phyloP scores from a whole-genome alignment of 2,888 invertebrate species.

The Zaprionus lineosus region DNA sequence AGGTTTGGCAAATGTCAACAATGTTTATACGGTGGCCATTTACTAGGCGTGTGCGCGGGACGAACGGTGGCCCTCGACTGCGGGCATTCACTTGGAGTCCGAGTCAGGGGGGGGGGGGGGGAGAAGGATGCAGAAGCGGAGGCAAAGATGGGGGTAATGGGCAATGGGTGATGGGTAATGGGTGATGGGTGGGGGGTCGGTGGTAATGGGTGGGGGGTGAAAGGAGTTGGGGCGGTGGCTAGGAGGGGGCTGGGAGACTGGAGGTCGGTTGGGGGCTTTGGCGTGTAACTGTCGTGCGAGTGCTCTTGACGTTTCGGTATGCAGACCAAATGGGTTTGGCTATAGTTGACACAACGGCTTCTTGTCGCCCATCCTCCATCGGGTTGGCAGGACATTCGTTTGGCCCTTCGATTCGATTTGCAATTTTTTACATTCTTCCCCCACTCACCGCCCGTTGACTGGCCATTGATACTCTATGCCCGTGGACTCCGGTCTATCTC shows the following conservation, averaged over 20 bases:
- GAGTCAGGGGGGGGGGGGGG: background rate
- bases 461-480: slow-evolving; percentile 22
- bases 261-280: slow-evolving; percentile 58
- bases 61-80: slow-evolving; percentile 30
- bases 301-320: slow-evolving; percentile 75
- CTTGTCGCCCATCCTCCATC: slow-evolving; percentile 4
- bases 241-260: no score
- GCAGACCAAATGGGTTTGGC: slow-evolving; percentile 26
- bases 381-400: slow-evolving; percentile 52
- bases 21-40: slow-evolving; percentile 73
- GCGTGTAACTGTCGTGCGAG: slow-evolving; percentile 72
- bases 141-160: no score
- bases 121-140: no score
- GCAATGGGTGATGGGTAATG: no score
- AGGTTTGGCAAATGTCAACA: slow-evolving; percentile 81
- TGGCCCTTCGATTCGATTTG: slow-evolving; percentile 68
- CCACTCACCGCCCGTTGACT: background rate
- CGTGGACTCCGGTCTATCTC: slow-evolving; percentile 1
- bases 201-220: background rate
- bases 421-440: slow-evolving; percentile 62
- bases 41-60: no score
- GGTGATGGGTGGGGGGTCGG: no score
- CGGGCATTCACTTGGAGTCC: slow-evolving; percentile 16
- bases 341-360: no score
- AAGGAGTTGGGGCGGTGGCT: background rate